Percentiles rank a stretch among this genome's conserved stretches.
Evolutionary conservation across 2,113 vertebrate species (phyloP).

Genomic region (Amia ocellicauda): DNA sequence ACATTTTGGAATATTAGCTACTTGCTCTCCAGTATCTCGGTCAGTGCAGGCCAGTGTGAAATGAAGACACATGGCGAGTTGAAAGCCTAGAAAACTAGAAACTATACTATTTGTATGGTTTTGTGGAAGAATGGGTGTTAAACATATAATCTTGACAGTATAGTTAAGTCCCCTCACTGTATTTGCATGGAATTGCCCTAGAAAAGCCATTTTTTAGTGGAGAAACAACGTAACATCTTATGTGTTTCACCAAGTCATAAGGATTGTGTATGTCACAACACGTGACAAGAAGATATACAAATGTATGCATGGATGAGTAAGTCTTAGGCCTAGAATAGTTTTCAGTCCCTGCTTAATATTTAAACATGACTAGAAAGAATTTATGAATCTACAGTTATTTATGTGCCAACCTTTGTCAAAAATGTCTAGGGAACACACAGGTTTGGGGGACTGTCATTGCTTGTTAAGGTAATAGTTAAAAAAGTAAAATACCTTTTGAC

Average conservation of each 20-base stretch:
- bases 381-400: constrained; percentile 62
- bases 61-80: too few species aligned
- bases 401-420: constrained; percentile 53
- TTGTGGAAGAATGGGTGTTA: too few species aligned
- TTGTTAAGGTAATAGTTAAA: constrained; percentile 62
- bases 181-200: not conserved
- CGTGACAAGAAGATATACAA: too few species aligned
- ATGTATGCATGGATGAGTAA: constrained; percentile 26
- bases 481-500: constrained; percentile 1
- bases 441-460: constrained; percentile 50
- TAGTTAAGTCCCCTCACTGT: not conserved
- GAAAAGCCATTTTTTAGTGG: constrained; percentile 37
- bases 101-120: too few species aligned
- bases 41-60: too few species aligned
- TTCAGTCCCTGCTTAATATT: constrained; percentile 52
- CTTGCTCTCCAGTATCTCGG: too few species aligned
- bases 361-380: constrained; percentile 55
- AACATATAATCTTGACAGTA: too few species aligned
- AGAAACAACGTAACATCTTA: constrained; percentile 47
- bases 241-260: constrained; percentile 36
- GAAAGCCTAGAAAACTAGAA: too few species aligned
- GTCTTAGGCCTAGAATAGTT: constrained; percentile 33
- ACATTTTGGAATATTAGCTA: too few species aligned
- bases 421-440: constrained; percentile 40
- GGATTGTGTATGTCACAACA: constrained; percentile 18